Conservation (phyloP, 2,113 vertebrate species). For the Erpornis zantholeuca region DNA sequence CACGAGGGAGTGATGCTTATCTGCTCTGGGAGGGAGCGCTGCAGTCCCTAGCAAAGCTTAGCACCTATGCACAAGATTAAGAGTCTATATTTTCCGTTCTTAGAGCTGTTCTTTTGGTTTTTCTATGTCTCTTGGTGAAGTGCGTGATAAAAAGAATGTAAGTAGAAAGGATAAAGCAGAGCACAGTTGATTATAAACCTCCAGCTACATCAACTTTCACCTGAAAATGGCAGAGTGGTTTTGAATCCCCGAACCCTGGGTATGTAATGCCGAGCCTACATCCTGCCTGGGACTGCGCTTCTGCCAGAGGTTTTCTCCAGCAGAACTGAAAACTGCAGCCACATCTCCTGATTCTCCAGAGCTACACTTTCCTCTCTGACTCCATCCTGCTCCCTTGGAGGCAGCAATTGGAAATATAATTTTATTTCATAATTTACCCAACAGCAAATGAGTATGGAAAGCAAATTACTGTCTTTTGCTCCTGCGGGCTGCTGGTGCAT, state of each 20-base stretch:
- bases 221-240: background rate
- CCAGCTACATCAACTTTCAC: background rate
- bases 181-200: background rate
- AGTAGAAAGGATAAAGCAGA: background rate
- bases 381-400: background rate
- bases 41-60: background rate
- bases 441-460: background rate
- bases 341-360: background rate
- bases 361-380: background rate
- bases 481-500: background rate
- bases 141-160: background rate
- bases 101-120: background rate
- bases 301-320: background rate
- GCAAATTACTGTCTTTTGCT: background rate
- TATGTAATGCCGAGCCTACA: background rate
- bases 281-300: background rate
- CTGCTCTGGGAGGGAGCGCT: background rate
- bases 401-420: background rate
- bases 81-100: background rate
- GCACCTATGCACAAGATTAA: background rate
- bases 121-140: background rate
- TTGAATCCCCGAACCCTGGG: background rate
- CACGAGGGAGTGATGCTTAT: conserved; percentile 28
- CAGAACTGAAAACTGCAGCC: background rate
- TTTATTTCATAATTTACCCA: background rate